phyloP scores from a whole-genome alignment of 1,140 invertebrate species.

The Drosophila prosaltans region DNA sequence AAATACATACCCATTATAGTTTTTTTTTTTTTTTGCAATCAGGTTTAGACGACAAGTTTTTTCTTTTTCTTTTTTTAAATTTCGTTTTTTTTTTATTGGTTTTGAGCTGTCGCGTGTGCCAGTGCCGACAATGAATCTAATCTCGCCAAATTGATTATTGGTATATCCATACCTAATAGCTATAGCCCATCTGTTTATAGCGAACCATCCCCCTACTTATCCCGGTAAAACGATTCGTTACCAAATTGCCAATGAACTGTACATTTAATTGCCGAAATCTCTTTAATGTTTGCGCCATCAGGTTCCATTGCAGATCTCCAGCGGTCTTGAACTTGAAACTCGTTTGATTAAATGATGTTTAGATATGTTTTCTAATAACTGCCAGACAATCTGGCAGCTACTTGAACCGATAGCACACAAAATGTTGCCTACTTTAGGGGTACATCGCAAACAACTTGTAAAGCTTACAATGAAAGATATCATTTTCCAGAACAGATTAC shows the following conservation, averaged over 20 bases:
- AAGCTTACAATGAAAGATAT: not conserved
- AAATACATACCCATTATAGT: conserved; percentile 76
- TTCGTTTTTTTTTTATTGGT: not conserved
- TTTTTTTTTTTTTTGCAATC: conserved; percentile 51
- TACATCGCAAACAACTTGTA: not conserved
- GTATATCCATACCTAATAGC: conserved; percentile 42
- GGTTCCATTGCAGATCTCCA: not conserved
- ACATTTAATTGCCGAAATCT: conserved; percentile 4
- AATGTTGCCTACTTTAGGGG: not conserved
- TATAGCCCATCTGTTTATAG: conserved; percentile 30
- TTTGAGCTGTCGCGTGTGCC: conserved; percentile 23
- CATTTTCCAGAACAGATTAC: not conserved
- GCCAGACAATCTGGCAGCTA: conserved; percentile 1
- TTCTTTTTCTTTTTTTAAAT: conserved; percentile 58
- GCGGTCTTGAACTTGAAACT: conserved; percentile 4
- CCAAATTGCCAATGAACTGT: conserved; percentile 8
- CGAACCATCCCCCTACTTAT: conserved; percentile 14
- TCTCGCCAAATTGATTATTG: conserved; percentile 41
- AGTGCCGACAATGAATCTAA: conserved; percentile 27
- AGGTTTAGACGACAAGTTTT: conserved; percentile 60
- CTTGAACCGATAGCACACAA: not conserved
- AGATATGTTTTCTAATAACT: not conserved
- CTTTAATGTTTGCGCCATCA: conserved; percentile 13
- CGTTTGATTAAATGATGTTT: not conserved
- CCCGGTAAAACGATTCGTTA: not conserved